Percentiles rank a stretch among this genome's conserved stretches.
These are phyloP conservation scores for Hassar affinis DNA, from an alignment of 2,113 vertebrate species.

Conservation along the genomic window DNA sequence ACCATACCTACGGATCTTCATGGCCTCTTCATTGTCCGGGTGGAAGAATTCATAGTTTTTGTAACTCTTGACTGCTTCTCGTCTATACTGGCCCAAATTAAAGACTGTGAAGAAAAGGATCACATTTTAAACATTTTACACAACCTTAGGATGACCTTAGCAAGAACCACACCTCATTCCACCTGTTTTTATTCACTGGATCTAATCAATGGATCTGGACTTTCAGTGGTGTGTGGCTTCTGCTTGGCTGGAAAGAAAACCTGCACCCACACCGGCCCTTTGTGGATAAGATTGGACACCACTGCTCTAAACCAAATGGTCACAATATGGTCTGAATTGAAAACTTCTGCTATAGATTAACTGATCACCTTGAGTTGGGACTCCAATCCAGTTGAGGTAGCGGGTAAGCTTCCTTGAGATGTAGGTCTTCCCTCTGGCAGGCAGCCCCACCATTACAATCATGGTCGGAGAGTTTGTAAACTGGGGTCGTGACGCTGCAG, in stretches of 20 bases:
- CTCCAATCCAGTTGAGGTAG: constrained; percentile 93
- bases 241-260: too few relatives aligned
- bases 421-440: constrained; percentile 88
- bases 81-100: constrained; percentile 87
- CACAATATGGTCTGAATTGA: neutral
- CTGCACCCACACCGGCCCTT: too few relatives aligned
- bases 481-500: constrained; percentile 82
- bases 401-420: constrained; percentile 88
- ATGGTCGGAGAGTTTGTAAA: constrained; percentile 88
- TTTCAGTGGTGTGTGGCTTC: too few relatives aligned
- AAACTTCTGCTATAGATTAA: neutral
- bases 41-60: constrained; percentile 88
- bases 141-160: too few relatives aligned
- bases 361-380: constrained; percentile 81
- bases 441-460: constrained; percentile 88
- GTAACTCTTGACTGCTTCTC: constrained; percentile 83
- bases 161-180: too few relatives aligned
- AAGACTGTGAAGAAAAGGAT: constrained; percentile 73
- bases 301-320: neutral
- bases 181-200: too few relatives aligned
- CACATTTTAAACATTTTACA: neutral
- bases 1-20: constrained; percentile 82
- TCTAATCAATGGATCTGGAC: too few relatives aligned
- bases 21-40: constrained; percentile 83
- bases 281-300: too few relatives aligned